Percentiles rank a stretch among this genome's conserved stretches.
phyloP scores from a whole-genome alignment of 2,888 invertebrate species.

The Coremacera marginata region DNA sequence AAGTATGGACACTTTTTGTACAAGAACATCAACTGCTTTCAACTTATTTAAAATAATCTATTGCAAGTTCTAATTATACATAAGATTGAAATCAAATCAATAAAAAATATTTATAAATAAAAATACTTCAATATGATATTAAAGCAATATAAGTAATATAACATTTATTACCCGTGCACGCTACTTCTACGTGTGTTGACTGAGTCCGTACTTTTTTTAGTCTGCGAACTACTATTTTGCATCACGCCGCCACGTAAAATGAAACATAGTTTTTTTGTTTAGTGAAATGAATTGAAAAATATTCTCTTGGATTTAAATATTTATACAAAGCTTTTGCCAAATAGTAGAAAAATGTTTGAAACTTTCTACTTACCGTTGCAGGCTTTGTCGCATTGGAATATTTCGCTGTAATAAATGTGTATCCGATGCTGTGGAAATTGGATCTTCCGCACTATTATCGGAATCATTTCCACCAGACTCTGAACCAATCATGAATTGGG shows the following conservation, averaged over 20 bases:
- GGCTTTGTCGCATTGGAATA: constrained; percentile 71
- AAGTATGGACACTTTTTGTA: no score
- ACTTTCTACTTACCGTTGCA: constrained; percentile 69
- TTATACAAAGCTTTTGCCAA: neutral
- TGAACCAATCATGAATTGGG: constrained; percentile 77
- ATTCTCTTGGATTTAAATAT: neutral
- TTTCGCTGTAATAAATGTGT: constrained; percentile 70
- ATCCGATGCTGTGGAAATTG: constrained; percentile 69
- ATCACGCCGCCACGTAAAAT: constrained; percentile 73
- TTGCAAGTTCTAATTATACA: no score
- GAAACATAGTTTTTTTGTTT: constrained; percentile 39
- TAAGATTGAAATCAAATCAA: no score
- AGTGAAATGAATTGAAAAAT: constrained; percentile 41
- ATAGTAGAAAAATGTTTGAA: neutral
- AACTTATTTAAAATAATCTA: no score
- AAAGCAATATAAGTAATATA: neutral
- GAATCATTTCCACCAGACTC: constrained; percentile 83
- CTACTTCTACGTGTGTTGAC: constrained; percentile 73
- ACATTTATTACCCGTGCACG: constrained; percentile 72
- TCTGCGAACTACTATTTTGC: constrained; percentile 73
- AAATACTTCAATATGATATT: no score
- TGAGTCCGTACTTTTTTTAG: constrained; percentile 67
- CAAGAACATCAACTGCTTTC: no score
- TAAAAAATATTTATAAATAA: no score
- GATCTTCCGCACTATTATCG: constrained; percentile 81